Evolutionary conservation across 2,888 invertebrate genomes (phyloP).

Genomic region (Drosophila pegasa): DNA sequence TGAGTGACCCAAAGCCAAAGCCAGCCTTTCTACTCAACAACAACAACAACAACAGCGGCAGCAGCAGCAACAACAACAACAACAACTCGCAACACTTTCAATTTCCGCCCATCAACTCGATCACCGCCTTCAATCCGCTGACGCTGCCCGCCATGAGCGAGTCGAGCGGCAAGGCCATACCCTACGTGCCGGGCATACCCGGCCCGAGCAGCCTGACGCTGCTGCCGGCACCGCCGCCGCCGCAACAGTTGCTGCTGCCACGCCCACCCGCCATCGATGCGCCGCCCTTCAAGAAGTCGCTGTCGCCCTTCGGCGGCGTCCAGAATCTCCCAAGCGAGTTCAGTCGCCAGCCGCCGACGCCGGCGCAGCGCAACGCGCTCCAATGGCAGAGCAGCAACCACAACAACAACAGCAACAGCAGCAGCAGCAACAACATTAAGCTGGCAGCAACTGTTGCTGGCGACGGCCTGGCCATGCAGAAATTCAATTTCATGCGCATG

Average conservation of each 20-base stretch:
- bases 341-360: constrained; percentile 78
- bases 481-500: constrained; percentile 84
- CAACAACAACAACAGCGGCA: constrained; percentile 62
- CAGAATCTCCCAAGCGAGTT: constrained; percentile 82
- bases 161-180: constrained; percentile 88
- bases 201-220: constrained; percentile 88
- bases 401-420: neutral
- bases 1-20: constrained; percentile 66
- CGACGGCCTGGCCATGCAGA: constrained; percentile 56
- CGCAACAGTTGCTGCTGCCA: constrained; percentile 72
- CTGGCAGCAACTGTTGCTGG: constrained; percentile 21
- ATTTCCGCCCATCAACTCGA: constrained; percentile 89
- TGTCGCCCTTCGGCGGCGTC: constrained; percentile 82
- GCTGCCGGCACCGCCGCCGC: constrained; percentile 84
- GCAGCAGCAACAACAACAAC: neutral
- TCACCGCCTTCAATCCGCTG: constrained; percentile 89
- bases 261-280: constrained; percentile 31
- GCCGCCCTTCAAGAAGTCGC: constrained; percentile 57
- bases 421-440: constrained; percentile 12
- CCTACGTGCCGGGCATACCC: constrained; percentile 94
- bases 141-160: constrained; percentile 87
- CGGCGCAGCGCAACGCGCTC: constrained; percentile 44
- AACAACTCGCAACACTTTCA: constrained; percentile 86
- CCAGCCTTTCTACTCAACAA: constrained; percentile 44
- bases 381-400: constrained; percentile 15